These are phyloP conservation scores for Kryptopterus vitreolus DNA, from an alignment of 2,797 vertebrate species.

Conservation along the genomic window DNA sequence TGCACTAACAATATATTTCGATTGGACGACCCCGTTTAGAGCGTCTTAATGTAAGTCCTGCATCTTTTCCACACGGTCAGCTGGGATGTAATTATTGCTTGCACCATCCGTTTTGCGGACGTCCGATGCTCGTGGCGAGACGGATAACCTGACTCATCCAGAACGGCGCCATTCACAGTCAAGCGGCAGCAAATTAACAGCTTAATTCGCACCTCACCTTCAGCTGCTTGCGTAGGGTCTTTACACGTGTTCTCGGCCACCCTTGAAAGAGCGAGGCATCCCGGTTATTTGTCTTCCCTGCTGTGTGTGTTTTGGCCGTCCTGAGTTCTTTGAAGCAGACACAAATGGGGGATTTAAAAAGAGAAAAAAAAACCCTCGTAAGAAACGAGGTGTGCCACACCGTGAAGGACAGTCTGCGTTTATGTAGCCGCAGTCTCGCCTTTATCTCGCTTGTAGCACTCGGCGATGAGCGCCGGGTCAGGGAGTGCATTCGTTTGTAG, in stretches of 20 bases:
- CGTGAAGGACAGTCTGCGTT: constrained; percentile 39
- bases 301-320: constrained; percentile 30
- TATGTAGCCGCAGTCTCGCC: constrained; percentile 38
- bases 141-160: constrained; percentile 43
- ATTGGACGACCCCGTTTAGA: background rate
- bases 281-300: constrained; percentile 26
- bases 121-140: constrained; percentile 37
- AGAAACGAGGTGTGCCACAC: constrained; percentile 15
- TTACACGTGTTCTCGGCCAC: constrained; percentile 11
- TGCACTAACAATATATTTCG: background rate
- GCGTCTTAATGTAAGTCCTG: background rate
- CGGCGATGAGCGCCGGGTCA: constrained; percentile 25
- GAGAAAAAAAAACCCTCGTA: background rate
- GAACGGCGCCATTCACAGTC: constrained; percentile 21
- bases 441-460: constrained; percentile 35
- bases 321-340: constrained; percentile 22
- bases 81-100: background rate
- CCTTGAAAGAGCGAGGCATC: constrained; percentile 17
- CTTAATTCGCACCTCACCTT: constrained; percentile 35
- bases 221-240: constrained; percentile 31
- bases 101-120: background rate
- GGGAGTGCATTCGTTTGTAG: constrained; percentile 32
- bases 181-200: constrained; percentile 34
- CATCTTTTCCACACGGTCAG: background rate
- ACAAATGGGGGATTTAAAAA: constrained; percentile 6